A percentile compares a stretch with the other conserved stretches of the same genome.
phyloP scores from a whole-genome alignment of 2,888 invertebrate genomes.

The Tricholauxania praeusta region DNA sequence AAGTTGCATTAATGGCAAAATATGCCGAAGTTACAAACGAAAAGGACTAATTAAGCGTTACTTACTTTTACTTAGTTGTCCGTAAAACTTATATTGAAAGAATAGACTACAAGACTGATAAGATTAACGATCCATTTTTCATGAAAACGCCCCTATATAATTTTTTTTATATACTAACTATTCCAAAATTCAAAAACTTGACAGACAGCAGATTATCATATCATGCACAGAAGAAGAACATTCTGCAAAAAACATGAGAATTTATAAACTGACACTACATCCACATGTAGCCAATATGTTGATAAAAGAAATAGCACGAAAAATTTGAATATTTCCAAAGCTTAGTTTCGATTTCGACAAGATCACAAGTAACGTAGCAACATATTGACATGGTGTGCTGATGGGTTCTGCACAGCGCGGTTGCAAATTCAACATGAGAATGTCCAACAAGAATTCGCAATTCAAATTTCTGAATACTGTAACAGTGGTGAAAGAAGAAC shows the following conservation, averaged over 20 bases:
- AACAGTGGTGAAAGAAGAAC: not conserved
- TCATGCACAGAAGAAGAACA: slow-evolving; percentile 17
- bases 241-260: slow-evolving; percentile 50
- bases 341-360: not conserved
- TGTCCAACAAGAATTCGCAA: slow-evolving; percentile 55
- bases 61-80: too few species aligned
- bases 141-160: too few species aligned
- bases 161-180: too few species aligned
- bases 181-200: not conserved
- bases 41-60: too few species aligned
- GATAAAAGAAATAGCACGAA: not conserved
- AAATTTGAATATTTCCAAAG: slow-evolving; percentile 29
- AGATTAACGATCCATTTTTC: too few species aligned
- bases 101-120: too few species aligned
- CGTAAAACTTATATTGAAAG: too few species aligned
- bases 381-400: slow-evolving; percentile 23
- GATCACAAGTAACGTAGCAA: not conserved
- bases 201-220: slow-evolving; percentile 32
- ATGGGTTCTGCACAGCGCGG: slow-evolving; percentile 4
- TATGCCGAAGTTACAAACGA: too few species aligned
- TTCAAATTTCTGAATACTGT: slow-evolving; percentile 61
- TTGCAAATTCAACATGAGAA: not conserved
- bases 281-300: slow-evolving; percentile 35
- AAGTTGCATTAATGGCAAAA: too few species aligned
- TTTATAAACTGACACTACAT: slow-evolving; percentile 63